Conservation (phyloP, 2,113 vertebrate genomes). For the Zingel zingel region DNA sequence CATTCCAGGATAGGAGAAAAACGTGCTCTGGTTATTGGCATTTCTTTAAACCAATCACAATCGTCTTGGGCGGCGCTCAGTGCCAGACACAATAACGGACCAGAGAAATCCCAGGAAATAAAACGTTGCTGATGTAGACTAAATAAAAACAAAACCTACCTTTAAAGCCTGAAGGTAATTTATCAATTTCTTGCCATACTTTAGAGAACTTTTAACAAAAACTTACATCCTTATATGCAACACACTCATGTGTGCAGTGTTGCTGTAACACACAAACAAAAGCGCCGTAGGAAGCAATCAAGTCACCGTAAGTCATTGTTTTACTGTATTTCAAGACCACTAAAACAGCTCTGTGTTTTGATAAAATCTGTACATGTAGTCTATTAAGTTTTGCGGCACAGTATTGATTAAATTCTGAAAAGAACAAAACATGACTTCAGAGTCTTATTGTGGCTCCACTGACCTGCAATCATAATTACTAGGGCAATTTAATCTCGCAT, state of each 20-base stretch:
- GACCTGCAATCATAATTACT: neutral
- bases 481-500: neutral
- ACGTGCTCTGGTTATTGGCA: too few species aligned
- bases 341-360: neutral
- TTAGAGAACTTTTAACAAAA: neutral
- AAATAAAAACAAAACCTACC: neutral
- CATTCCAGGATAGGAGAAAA: too few species aligned
- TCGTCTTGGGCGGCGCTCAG: too few species aligned
- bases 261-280: neutral
- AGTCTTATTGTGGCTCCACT: neutral
- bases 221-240: neutral
- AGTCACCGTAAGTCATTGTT: neutral
- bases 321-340: neutral
- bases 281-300: neutral
- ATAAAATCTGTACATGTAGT: neutral
- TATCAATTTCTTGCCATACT: neutral
- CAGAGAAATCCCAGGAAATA: too few species aligned
- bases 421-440: neutral
- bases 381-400: neutral
- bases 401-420: constrained; percentile 18
- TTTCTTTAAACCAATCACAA: too few species aligned
- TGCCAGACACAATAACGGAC: too few species aligned
- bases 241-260: neutral
- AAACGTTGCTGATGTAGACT: too few species aligned
- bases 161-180: neutral